A percentile compares a stretch with the other conserved stretches of the same genome.
These are phyloP conservation scores for Drosophila parvula DNA, from an alignment of 1,140 invertebrate species.

Conservation along the genomic window DNA sequence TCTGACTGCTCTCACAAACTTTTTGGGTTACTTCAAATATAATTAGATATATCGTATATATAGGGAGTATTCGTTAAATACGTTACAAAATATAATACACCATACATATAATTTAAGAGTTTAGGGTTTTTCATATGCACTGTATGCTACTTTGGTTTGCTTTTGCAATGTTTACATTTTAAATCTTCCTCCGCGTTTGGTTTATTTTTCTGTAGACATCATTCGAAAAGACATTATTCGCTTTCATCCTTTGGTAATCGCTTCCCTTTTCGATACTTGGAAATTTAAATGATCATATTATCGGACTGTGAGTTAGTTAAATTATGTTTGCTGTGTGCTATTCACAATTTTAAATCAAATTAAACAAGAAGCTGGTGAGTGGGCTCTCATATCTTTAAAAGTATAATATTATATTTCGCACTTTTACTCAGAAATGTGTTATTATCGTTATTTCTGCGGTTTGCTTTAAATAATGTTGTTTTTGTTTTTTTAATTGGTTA, in stretches of 20 bases:
- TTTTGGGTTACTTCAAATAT: constrained; percentile 66
- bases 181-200: constrained; percentile 35
- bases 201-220: constrained; percentile 12
- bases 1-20: constrained; percentile 50
- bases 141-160: constrained; percentile 59
- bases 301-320: constrained; percentile 27
- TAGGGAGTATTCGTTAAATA: constrained; percentile 77
- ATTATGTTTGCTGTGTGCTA: constrained; percentile 12
- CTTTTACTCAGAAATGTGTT: constrained; percentile 11
- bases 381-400: constrained; percentile 26
- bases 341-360: constrained; percentile 47
- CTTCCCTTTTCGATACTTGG: constrained; percentile 59
- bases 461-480: constrained; percentile 44
- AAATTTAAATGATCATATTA: constrained; percentile 64
- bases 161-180: constrained; percentile 32
- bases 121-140: constrained; percentile 62
- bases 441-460: constrained; percentile 34
- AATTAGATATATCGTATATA: constrained; percentile 73
- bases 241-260: constrained; percentile 27
- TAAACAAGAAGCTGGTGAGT: constrained; percentile 46
- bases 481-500: constrained; percentile 63
- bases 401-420: constrained; percentile 12
- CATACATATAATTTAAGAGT: constrained; percentile 82
- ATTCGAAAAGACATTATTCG: constrained; percentile 16
- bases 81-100: constrained; percentile 82